Evolutionary conservation across 2,888 invertebrate genomes (phyloP), one percentile per base, ranked within the genome.

Genomic region (Meteorus cinctellus): DNA sequence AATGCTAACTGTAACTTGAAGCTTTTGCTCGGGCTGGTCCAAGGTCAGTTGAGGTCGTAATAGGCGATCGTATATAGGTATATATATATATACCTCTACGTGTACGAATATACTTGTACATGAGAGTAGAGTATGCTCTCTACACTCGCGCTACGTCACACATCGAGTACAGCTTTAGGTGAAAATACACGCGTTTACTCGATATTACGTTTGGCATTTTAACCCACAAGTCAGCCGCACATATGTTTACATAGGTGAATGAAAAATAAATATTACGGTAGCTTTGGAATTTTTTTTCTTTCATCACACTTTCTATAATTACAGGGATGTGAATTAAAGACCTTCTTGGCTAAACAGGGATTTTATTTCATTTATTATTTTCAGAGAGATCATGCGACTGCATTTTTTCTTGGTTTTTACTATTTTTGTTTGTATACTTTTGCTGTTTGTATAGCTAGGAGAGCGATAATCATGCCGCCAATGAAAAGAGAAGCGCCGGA

Each of bases 381-480:
- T 41, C 8, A 41, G 41, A 12, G 41, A 2, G 8, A 41, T 41
- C 2, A 41, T 12, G 41, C 12, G 12, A 41, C 0, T 12, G 8
- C 1, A 1, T 2, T 41, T 41, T n/a, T 62, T 62, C 4, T 31
- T 62, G 4, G 6, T n/a, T 1, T 62, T n/a, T 55, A 4, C n/a
- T 24, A 31, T 14, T 4, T 12, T 5, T 8, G 62, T 45, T 62
- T 51, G 60, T 19, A 68, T 70, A 62, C 60, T 55, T 66, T 74
- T 48, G 73, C 79, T 36, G 3, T 77, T 67, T 72, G 77, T 77
- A 12, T 77, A 88, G 87, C n/a, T 29, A 29, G 8, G 2, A 62
- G 31, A 4, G 12, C 6, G n/a, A 31, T 59, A 34, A 87, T 82
- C 83, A 89, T 89, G 89, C 86, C 88, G 77, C 79, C 85, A 78